phyloP scores from a whole-genome alignment of 2,113 vertebrate genomes.

The Cinclus cinclus region DNA sequence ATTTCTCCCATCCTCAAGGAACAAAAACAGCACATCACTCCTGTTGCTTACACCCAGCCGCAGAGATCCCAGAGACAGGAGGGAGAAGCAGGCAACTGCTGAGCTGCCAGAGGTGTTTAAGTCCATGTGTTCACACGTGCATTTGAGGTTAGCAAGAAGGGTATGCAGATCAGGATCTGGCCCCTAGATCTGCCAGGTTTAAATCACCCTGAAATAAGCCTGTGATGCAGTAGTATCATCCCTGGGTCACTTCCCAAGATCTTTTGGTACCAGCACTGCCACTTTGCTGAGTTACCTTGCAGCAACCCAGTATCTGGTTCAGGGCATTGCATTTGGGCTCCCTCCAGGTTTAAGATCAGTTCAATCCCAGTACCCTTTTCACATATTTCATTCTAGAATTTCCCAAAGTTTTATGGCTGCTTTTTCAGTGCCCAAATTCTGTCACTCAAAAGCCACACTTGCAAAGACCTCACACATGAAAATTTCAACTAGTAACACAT shows the following conservation, averaged over 20 bases:
- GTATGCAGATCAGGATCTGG: neutral
- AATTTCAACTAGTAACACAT: neutral
- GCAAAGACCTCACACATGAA: neutral
- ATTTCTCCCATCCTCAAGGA: neutral
- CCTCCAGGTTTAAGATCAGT: neutral
- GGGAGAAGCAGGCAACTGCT: neutral
- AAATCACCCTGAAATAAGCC: neutral
- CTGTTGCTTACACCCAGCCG: neutral
- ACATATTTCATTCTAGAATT: neutral
- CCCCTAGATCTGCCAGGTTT: neutral
- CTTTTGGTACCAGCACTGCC: neutral
- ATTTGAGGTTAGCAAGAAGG: neutral
- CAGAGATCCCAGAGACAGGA: neutral
- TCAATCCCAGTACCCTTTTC: neutral
- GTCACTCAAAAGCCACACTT: neutral
- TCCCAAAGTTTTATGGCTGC: neutral
- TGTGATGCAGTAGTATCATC: neutral
- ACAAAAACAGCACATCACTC: neutral
- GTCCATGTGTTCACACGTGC: neutral
- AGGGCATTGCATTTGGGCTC: accelerated
- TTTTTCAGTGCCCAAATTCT: neutral
- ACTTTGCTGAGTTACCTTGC: neutral
- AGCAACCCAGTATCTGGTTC: neutral
- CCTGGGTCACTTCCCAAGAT: neutral
- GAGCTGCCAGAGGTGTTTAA: neutral